These are phyloP conservation scores for Chloroceryle amazona DNA, from an alignment of 2,797 vertebrate species.

Conservation along the genomic window DNA sequence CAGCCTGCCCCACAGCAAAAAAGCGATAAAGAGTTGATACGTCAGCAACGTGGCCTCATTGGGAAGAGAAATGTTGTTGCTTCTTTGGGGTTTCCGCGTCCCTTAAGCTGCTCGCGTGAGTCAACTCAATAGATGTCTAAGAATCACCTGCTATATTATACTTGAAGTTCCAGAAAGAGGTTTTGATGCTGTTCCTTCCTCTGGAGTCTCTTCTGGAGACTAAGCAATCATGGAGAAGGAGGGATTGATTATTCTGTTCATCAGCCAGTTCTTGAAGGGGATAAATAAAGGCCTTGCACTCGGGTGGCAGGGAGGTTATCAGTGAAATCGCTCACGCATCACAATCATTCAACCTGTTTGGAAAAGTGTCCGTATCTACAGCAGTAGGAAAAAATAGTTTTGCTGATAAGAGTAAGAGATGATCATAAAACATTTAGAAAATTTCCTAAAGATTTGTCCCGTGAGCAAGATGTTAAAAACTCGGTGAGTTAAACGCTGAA, in stretches of 20 bases:
- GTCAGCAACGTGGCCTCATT: fast-evolving
- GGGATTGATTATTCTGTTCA: not conserved
- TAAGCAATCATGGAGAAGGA: fast-evolving
- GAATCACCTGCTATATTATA: not conserved
- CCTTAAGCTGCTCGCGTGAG: not conserved
- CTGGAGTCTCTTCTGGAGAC: not conserved
- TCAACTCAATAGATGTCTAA: not conserved
- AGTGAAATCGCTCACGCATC: not conserved
- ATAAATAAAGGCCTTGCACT: fast-evolving
- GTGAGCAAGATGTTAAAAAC: not conserved
- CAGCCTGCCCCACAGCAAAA: not conserved
- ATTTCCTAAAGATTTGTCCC: not conserved
- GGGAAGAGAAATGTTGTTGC: not conserved
- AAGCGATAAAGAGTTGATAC: fast-evolving
- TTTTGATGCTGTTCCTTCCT: not conserved
- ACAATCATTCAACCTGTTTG: not conserved
- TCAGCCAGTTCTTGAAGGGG: not conserved
- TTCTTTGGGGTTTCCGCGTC: not conserved
- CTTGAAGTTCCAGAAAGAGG: not conserved
- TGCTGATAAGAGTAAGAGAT: too few relatives aligned
- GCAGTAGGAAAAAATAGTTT: not conserved
- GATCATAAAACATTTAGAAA: not conserved
- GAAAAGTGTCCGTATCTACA: not conserved
- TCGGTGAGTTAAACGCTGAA: not conserved
- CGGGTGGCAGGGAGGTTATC: not conserved